phyloP scores from a whole-genome alignment of 2,797 vertebrate species.

The Myotis pilosus region DNA sequence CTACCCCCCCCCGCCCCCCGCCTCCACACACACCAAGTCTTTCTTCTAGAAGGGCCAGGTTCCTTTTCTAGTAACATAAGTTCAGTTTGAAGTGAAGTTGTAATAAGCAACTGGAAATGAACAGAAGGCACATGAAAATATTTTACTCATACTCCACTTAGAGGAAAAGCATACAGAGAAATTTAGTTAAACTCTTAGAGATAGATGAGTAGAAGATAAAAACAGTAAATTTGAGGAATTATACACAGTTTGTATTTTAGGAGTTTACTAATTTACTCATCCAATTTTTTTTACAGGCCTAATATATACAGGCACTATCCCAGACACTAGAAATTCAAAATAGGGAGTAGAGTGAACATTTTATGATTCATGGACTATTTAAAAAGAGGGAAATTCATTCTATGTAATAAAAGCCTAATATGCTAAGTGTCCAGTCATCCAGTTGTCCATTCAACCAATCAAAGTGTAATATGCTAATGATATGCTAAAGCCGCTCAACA shows the following conservation, averaged over 20 bases:
- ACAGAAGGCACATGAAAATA: not conserved
- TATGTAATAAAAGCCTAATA: no score
- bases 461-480: no score
- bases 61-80: not conserved
- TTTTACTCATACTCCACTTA: not conserved
- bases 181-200: not conserved
- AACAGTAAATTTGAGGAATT: not conserved
- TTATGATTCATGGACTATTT: not conserved
- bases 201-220: not conserved
- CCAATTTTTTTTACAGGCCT: not conserved
- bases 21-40: no score
- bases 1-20: no score
- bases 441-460: no score
- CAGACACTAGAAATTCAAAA: not conserved
- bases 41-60: no score
- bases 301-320: not conserved
- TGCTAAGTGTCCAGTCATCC: no score
- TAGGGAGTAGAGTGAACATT: not conserved
- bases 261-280: not conserved
- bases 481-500: no score
- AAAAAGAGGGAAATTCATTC: not conserved
- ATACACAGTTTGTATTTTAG: not conserved
- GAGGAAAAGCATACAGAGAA: not conserved
- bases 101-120: not conserved
- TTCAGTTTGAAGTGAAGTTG: not conserved